Conservation (phyloP, 1,140 invertebrate genomes). For the Penaeus vannamei region DNA sequence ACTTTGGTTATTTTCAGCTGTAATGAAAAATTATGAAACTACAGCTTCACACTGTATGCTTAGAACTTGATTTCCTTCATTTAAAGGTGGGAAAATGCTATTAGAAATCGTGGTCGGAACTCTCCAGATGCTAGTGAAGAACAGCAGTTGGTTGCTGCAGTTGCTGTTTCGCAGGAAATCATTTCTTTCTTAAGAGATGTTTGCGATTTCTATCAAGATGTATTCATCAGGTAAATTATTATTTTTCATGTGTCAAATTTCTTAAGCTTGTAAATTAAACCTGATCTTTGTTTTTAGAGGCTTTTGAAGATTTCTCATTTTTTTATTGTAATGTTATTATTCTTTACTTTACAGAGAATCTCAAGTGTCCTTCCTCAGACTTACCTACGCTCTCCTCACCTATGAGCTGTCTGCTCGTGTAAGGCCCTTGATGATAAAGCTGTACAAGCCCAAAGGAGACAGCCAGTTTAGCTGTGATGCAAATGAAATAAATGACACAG, state of each 20-base stretch:
- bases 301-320: neutral
- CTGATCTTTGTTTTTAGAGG: neutral
- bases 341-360: conserved; percentile 37
- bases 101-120: conserved; percentile 34
- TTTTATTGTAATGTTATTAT: neutral
- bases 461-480: neutral
- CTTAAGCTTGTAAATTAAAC: no score
- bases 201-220: conserved; percentile 46
- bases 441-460: conserved; percentile 16
- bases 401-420: conserved; percentile 40
- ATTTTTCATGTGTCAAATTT: neutral
- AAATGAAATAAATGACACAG: neutral
- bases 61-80: neutral
- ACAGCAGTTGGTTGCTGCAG: conserved; percentile 42
- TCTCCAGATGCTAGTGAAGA: conserved; percentile 23
- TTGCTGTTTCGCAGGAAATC: conserved; percentile 34
- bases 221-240: conserved; percentile 29
- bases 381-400: conserved; percentile 45
- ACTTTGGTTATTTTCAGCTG: no score
- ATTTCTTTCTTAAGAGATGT: conserved; percentile 43
- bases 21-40: no score
- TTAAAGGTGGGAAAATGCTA: conserved; percentile 36
- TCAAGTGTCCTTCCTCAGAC: conserved; percentile 35
- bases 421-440: conserved; percentile 30
- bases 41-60: no score